Evolutionary conservation across 2,888 invertebrate genomes (phyloP), one percentile per base, ranked within the genome.

Genomic region (Apodemia mormo): DNA sequence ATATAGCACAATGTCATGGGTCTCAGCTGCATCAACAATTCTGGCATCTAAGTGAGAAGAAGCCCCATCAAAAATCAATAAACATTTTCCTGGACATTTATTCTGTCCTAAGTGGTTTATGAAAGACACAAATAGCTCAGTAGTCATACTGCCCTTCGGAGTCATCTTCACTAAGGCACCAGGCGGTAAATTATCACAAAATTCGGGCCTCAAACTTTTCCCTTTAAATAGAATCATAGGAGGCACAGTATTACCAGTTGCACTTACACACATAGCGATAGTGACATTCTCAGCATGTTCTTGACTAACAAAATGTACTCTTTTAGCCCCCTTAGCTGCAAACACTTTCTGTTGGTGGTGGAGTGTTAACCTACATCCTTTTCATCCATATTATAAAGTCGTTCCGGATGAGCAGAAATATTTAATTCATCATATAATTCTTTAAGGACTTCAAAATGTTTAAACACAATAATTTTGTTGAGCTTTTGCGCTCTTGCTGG

Each of bases 41-140:
- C 64, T 67, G 66, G 64, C 72, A 66, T 76, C 75, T 66, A 77
- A 65, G 56, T 76, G 75, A 56, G 71, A 76, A 65, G 64, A 65
- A 67, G 73, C 75, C 56, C 75, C 74, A 67, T 76, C 72, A 72
- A 75, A 76, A 65, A 76, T 75, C 22, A 75, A 67, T 40, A 77
- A 69, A 68, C 71, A 73, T 71, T 70, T 72, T 54, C 76, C 76
- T 66, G 73, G 65, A 33, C 72, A 67, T 72, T 65, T 77, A 70
- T 73, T 73, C 72, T 74, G 73, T 61, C 64, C 30, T 65, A 77
- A 71, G 71, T 76, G 74, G 14, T 77, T 67, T 45, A 77, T 74
- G 68, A 75, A 76, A 64, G 73, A 69, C 66, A 71, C 69, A 64
- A 77, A 77, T 64, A 67, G 65, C 67, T 73, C 72, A 54, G 72